These are phyloP conservation scores for Pharmacophagus antenor DNA, from an alignment of 2,888 invertebrate species.

Conservation along the genomic window DNA sequence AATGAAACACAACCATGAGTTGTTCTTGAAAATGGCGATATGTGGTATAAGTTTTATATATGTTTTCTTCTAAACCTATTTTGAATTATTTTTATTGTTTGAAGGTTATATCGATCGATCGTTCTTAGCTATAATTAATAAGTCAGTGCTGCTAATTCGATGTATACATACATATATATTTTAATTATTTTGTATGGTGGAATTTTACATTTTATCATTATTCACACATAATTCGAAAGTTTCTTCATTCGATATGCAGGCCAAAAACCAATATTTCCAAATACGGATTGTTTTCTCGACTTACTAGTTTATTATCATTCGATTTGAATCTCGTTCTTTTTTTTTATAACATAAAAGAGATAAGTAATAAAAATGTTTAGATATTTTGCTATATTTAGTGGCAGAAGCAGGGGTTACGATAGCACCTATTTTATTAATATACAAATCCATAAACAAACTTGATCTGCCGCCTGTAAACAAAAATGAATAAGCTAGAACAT, in stretches of 20 bases:
- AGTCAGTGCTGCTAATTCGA: no score
- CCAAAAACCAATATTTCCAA: slow-evolving; percentile 1
- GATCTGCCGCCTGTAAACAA: neutral
- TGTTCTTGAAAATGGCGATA: no score
- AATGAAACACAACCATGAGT: no score
- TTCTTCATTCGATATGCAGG: neutral
- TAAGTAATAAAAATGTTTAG: neutral
- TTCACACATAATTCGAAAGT: neutral
- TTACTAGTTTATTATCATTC: neutral
- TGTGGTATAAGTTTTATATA: no score
- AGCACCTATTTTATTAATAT: neutral
- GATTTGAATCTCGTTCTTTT: neutral
- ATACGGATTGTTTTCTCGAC: neutral
- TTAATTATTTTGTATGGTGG: no score
- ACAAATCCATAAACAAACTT: neutral
- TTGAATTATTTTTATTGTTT: no score
- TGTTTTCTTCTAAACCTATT: no score
- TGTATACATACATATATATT: no score
- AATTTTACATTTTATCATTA: no score
- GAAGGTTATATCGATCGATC: no score
- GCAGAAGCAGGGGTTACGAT: neutral
- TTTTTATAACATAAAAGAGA: neutral
- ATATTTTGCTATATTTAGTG: neutral
- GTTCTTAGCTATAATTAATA: no score
- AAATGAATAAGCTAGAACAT: neutral